These are phyloP conservation scores for Calcarius lapponicus DNA, from an alignment of 2,797 vertebrate species.

Conservation along the genomic window DNA sequence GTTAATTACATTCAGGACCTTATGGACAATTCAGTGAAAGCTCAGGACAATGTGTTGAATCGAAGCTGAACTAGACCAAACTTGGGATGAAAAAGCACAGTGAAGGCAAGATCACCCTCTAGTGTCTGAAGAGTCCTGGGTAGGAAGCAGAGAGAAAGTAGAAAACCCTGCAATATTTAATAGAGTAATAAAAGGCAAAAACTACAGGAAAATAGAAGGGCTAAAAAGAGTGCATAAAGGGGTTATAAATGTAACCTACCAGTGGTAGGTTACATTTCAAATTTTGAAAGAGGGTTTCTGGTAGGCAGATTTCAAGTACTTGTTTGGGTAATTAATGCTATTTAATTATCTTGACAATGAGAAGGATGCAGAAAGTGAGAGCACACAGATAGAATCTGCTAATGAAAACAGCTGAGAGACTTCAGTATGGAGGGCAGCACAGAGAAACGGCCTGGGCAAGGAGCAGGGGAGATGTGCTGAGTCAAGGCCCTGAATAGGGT, in stretches of 20 bases:
- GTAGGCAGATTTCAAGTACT: neutral
- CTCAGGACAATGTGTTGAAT: neutral
- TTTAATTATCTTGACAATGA: neutral
- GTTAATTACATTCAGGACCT: neutral
- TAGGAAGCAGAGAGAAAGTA: neutral
- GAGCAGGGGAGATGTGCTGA: neutral
- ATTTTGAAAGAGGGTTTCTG: neutral
- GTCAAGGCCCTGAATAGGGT: neutral
- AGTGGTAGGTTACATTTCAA: neutral
- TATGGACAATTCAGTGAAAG: neutral
- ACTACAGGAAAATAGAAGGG: neutral
- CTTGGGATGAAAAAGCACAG: neutral
- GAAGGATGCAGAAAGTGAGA: neutral
- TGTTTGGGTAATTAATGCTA: neutral
- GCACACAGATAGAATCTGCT: neutral
- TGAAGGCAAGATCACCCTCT: slow-evolving; percentile 28
- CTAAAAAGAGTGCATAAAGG: neutral
- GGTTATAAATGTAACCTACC: neutral
- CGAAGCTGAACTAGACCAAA: neutral
- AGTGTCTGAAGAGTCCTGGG: neutral
- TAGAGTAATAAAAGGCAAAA: neutral
- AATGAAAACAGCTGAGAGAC: neutral
- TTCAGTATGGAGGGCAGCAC: neutral
- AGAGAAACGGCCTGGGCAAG: accelerated
- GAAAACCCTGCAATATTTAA: neutral